These are phyloP conservation scores for Chaenogobius annularis DNA, from an alignment of 2,113 vertebrate genomes.

Conservation along the genomic window DNA sequence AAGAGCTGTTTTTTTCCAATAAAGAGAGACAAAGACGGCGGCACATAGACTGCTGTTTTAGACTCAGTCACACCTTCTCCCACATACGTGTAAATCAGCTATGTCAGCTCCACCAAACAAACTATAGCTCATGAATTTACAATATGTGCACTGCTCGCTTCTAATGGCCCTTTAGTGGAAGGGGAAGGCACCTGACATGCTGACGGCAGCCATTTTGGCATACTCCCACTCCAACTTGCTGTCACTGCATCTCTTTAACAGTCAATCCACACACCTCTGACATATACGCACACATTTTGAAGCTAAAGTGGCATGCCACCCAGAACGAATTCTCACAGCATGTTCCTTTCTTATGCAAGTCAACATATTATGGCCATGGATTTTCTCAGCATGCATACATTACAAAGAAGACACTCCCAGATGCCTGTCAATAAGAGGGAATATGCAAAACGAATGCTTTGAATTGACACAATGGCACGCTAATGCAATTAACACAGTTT, in stretches of 20 bases:
- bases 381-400: not conserved
- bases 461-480: not conserved
- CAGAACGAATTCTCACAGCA: constrained; percentile 6
- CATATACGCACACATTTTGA: not conserved
- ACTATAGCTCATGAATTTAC: constrained; percentile 12
- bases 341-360: not conserved
- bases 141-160: constrained; percentile 16
- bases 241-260: constrained; percentile 22
- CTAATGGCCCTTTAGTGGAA: constrained; percentile 38
- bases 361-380: not conserved
- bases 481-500: constrained; percentile 15
- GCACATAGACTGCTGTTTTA: not conserved
- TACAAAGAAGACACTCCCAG: constrained; percentile 3
- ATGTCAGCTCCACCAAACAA: constrained; percentile 2
- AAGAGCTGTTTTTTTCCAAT: not conserved
- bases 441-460: not conserved
- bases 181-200: constrained; percentile 35
- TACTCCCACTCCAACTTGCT: not conserved
- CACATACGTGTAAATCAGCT: not conserved
- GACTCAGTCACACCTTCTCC: constrained; percentile 1
- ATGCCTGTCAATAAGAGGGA: not conserved
- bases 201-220: constrained; percentile 8
- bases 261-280: constrained; percentile 12
- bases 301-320: constrained; percentile 20
- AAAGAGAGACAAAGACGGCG: not conserved